These are phyloP conservation scores for Gobiocypris rarus DNA, from an alignment of 2,113 vertebrate species.

Conservation along the genomic window DNA sequence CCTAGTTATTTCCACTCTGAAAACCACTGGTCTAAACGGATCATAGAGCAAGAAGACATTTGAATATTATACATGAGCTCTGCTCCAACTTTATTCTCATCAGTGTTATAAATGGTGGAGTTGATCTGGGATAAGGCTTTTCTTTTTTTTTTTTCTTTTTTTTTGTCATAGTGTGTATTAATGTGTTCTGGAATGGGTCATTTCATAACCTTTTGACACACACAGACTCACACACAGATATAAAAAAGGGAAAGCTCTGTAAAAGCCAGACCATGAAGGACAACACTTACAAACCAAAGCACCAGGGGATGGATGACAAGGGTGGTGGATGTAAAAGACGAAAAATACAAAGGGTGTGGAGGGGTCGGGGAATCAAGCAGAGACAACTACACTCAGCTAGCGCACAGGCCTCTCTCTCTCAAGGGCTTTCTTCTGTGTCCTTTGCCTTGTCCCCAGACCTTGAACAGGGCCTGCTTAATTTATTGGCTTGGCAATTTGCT, in stretches of 20 bases:
- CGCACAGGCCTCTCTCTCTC: conserved; percentile 62
- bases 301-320: conserved; percentile 33
- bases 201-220: conserved; percentile 31
- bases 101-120: conserved; percentile 3
- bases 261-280: conserved; percentile 59
- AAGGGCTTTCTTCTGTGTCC: conserved; percentile 54
- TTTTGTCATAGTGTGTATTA: conserved; percentile 17
- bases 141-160: conserved; percentile 3
- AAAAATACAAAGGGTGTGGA: conserved; percentile 57
- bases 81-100: neutral
- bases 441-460: conserved; percentile 72
- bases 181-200: conserved; percentile 16
- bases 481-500: conserved; percentile 72
- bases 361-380: conserved; percentile 60
- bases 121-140: neutral
- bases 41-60: neutral
- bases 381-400: conserved; percentile 49
- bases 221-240: conserved; percentile 32
- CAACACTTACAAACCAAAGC: conserved; percentile 49
- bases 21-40: conserved; percentile 3
- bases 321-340: conserved; percentile 38
- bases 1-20: conserved; percentile 33
- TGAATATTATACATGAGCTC: conserved; percentile 26
- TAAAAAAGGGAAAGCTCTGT: conserved; percentile 51
- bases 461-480: conserved; percentile 66